Conservation (phyloP, 2,797 vertebrate genomes). For the Mormyrus hasselquistii region DNA sequence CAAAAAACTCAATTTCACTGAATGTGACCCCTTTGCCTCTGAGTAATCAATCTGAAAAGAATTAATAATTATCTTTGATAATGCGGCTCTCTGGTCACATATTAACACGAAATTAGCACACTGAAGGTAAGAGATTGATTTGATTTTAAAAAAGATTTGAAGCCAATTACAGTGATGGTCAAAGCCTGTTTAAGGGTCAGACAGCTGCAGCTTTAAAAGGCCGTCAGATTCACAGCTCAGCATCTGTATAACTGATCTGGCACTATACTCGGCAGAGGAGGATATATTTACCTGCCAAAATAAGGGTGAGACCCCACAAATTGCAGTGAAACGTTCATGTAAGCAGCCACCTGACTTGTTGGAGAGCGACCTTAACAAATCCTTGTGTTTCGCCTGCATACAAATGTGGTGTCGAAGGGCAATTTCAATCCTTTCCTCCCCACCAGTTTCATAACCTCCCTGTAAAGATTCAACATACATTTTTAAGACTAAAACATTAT, state of each 20-base stretch:
- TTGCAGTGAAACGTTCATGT: neutral
- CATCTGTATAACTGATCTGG: neutral
- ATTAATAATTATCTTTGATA: neutral
- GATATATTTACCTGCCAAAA: neutral
- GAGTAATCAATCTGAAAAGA: neutral
- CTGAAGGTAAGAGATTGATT: neutral
- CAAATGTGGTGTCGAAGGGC: neutral
- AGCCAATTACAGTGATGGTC: neutral
- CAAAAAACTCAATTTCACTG: neutral
- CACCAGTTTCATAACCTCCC: neutral
- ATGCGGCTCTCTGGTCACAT: neutral
- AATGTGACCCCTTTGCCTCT: neutral
- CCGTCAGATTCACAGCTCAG: constrained; percentile 10
- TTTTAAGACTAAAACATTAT: neutral
- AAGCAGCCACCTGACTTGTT: neutral
- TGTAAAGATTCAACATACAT: neutral
- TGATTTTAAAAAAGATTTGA: constrained; percentile 4
- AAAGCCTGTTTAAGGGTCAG: neutral
- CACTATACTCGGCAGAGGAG: neutral
- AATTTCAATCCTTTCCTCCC: neutral
- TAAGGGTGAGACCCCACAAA: neutral
- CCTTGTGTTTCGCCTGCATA: neutral
- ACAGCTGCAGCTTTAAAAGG: neutral
- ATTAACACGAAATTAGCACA: neutral
- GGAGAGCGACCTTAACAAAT: neutral